phyloP scores from a whole-genome alignment of 64 coral and sea anemone genomes.

The Montipora efflorescens region DNA sequence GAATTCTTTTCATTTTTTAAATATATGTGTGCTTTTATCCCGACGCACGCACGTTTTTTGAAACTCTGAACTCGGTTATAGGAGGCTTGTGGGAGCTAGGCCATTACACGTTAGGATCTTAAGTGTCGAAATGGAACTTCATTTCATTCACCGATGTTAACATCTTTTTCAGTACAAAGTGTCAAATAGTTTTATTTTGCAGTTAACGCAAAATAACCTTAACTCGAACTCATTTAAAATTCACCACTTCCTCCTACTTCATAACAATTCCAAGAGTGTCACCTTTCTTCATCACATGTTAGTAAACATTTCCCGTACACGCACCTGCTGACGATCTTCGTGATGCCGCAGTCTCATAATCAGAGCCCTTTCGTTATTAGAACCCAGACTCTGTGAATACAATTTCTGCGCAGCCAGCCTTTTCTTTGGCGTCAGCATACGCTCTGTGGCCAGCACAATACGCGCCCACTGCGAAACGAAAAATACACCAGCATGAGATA shows the following conservation, averaged over 20 bases:
- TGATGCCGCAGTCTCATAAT: conserved; percentile 71
- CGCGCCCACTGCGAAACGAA: conserved; percentile 48
- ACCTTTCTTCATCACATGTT: no score
- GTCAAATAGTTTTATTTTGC: no score
- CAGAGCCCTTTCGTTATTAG: conserved; percentile 3
- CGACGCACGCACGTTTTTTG: no score
- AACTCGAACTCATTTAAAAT: no score
- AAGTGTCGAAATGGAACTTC: neutral
- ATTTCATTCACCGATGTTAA: no score
- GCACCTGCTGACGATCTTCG: conserved; percentile 25
- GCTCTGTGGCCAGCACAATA: conserved; percentile 62
- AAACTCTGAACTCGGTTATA: no score
- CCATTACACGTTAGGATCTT: neutral
- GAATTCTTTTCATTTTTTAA: no score
- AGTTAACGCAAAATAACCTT: no score
- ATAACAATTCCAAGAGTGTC: neutral
- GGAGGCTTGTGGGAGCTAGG: no score
- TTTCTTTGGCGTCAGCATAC: conserved; percentile 64
- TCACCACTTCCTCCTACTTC: no score
- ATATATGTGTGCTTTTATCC: no score
- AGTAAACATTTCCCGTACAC: neutral
- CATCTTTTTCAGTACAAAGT: no score
- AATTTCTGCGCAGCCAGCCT: conserved; percentile 31
- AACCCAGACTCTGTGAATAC: conserved; percentile 42
- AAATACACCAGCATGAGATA: neutral